Base-by-base conservation (phyloP, 2,797 vertebrate genomes). In the Pseudocheirus occidentalis region DNA sequence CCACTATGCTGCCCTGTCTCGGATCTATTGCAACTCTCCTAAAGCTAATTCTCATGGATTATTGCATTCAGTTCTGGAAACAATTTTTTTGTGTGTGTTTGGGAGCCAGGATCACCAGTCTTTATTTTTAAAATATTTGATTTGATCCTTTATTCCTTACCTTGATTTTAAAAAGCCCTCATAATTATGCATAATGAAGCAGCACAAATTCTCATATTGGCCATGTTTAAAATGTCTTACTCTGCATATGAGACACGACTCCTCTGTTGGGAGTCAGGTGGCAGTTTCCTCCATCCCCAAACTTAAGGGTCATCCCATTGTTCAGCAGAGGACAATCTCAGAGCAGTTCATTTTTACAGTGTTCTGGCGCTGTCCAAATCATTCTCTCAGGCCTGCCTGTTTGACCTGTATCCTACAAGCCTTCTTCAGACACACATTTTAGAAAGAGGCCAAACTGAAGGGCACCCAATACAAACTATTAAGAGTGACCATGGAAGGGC, bases 281-380 rank as follows among this genome's bases (percentile, higher is more conserved):
- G n/a, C 66, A 40, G 66, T 21, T 50, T 27, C 73, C 2, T 46
- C 40, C 73, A 81, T 46, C 40, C 73, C 40, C 24, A 7, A 9
- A 12, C 18, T 50, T 11, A 27, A 1, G 24, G 40, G 4, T 3
- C 18, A 10, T 24, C 66, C 40, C 66, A 0, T n/a, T 0, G 4
- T 66, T 16, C 13, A 5, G 13, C 31, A 16, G 13, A n/a, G 34
- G 16, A 13, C 3, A 4, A 34, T 87, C n/a, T 87, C 73, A n/a
- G 31, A 46, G 9, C 9, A 27, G 40, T 27, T 50, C 24, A 3
- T 50, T 46, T 87, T 87, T 50, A 27, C 40, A 46, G 11, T 16
- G n/a, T 40, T 40, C 9, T 73, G 34, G 14, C 21, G 16, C 21
- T 46, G 46, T 46, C 21, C 3, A 81, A 24, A 46, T 81, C 21